Conservation (phyloP, 2,888 invertebrate species). For the Zaprionus obscuricornis region DNA sequence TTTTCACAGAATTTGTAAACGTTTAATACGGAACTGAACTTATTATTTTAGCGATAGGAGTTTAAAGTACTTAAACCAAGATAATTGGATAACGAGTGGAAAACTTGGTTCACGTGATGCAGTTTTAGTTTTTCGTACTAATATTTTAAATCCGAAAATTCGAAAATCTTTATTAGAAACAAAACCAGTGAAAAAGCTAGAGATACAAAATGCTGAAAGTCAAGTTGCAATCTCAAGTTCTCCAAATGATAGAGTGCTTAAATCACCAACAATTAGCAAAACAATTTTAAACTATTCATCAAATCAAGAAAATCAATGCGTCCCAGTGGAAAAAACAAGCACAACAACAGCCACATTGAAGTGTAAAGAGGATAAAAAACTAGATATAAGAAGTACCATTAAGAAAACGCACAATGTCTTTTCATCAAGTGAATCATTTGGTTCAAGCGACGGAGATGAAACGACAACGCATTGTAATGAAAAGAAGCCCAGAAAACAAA, state of each 20-base stretch:
- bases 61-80: conserved; percentile 43
- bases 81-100: conserved; percentile 86
- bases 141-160: conserved; percentile 83
- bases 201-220: conserved; percentile 38
- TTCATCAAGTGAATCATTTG: conserved; percentile 81
- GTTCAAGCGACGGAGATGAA: conserved; percentile 81
- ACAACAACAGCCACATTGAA: conserved; percentile 22
- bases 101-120: conserved; percentile 87
- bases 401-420: conserved; percentile 61
- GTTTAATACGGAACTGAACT: background rate
- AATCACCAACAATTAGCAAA: conserved; percentile 24
- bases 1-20: background rate
- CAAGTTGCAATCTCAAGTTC: background rate
- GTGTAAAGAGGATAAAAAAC: conserved; percentile 15
- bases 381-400: conserved; percentile 8
- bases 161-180: conserved; percentile 51
- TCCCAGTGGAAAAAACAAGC: conserved; percentile 35
- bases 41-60: conserved; percentile 28
- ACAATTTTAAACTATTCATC: conserved; percentile 11
- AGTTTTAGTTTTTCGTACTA: conserved; percentile 87
- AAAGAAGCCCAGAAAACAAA: conserved; percentile 30
- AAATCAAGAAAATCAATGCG: conserved; percentile 37
- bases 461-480: conserved; percentile 32
- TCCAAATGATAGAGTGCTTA: conserved; percentile 3
- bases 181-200: conserved; percentile 16